These are phyloP conservation scores for Lysandra coridon DNA, from an alignment of 2,888 invertebrate genomes.

Conservation along the genomic window DNA sequence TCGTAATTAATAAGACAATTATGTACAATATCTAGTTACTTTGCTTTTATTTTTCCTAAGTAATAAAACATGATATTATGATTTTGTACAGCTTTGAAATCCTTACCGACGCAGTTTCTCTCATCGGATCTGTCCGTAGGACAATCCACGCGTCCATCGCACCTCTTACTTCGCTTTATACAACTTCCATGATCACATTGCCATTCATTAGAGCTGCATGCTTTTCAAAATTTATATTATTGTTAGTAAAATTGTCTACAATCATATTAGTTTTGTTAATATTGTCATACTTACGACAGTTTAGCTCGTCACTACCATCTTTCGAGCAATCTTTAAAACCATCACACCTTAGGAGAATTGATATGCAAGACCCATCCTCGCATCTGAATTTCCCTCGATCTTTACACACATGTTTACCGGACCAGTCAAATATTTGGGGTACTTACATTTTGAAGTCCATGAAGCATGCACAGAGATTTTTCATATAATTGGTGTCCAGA, in stretches of 20 bases:
- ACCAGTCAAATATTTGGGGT: slow-evolving; percentile 54
- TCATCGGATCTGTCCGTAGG: slow-evolving; percentile 87
- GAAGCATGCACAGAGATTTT: slow-evolving; percentile 53
- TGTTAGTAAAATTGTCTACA: slow-evolving; percentile 39
- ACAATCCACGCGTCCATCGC: slow-evolving; percentile 86
- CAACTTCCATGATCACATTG: slow-evolving; percentile 87
- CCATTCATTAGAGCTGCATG: slow-evolving; percentile 85
- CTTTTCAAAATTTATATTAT: slow-evolving; percentile 60
- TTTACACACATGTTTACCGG: slow-evolving; percentile 63
- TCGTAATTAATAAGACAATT: background rate
- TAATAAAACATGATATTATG: background rate
- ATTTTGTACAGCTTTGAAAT: background rate
- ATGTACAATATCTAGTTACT: background rate
- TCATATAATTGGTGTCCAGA: slow-evolving; percentile 26
- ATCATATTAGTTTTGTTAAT: slow-evolving; percentile 14
- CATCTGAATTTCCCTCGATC: slow-evolving; percentile 84
- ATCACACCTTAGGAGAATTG: slow-evolving; percentile 85
- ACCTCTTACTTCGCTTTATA: slow-evolving; percentile 80
- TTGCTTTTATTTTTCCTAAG: background rate
- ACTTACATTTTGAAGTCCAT: slow-evolving; percentile 60
- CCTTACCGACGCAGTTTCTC: slow-evolving; percentile 82
- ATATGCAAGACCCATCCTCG: slow-evolving; percentile 87
- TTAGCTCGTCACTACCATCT: slow-evolving; percentile 83
- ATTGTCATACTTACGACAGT: slow-evolving; percentile 79
- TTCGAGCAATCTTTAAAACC: slow-evolving; percentile 85